Evolutionary conservation across 2,113 vertebrate species (phyloP), one percentile per base, ranked within the genome.

Genomic region (Otocyon megalotis): DNA sequence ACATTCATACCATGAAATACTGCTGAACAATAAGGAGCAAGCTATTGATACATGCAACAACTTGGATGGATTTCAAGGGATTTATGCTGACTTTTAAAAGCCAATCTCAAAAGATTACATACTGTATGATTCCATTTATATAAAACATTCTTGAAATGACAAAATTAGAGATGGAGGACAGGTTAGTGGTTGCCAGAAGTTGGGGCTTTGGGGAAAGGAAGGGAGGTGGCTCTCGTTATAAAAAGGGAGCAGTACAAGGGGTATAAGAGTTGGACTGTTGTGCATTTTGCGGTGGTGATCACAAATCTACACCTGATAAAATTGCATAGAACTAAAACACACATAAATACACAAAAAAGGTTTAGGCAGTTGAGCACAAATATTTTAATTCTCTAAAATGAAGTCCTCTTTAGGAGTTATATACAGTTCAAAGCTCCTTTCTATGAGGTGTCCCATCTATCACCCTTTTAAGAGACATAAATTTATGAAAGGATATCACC

Each of bases 361-460:
- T 92, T 93, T 81, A 96, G 91, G 93, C 84, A 90, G n/a, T 82
- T 94, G 32, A 92, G 77, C 92, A 94, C 90, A 96, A 92, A 96
- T 76, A 93, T 77, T 97, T 96, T 97, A 96, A 97, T 98, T 96
- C 67, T 95, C 86, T 97, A 93, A 96, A 97, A 85, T 72, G 72
- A 96, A 83, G 83, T 96, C 90, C 95, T 91, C 88, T 94, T 76
- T 87, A 89, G 77, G 86, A 93, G 48, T 92, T 79, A 88, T n/a
- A 80, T 92, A 88, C 37, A 96, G 69, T 71, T 97, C 94, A 87
- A 56, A 94, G 53, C 76, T 97, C 81, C 92, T 19, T 80, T 95
- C 62, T 84, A 79, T 90, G 90, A 93, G 77, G 43, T 96, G 79
- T 76, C 87, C 94, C 74, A 95, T 84, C 89, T 76, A 95, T 53